phyloP scores from a whole-genome alignment of 2,797 vertebrate genomes.

The Phaenicophaeus curvirostris region DNA sequence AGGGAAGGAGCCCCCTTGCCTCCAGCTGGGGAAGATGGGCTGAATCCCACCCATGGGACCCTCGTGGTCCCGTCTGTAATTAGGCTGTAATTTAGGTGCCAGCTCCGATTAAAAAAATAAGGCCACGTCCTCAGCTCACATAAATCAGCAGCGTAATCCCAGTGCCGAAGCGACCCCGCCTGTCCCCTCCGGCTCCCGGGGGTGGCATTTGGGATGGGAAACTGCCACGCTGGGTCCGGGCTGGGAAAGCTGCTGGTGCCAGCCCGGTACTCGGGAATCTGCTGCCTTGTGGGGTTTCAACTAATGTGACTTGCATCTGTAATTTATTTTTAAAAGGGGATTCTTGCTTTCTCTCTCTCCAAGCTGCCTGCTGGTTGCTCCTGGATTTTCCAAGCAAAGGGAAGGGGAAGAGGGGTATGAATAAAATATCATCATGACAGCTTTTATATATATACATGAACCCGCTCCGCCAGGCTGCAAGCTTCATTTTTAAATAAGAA shows the following conservation, averaged over 20 bases:
- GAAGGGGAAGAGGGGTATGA: slow-evolving; percentile 69
- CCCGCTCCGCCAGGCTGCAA: slow-evolving; percentile 33
- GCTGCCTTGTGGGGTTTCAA: slow-evolving; percentile 2
- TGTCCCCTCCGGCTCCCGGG: background rate
- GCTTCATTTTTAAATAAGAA: slow-evolving; percentile 69
- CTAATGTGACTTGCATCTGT: slow-evolving; percentile 69
- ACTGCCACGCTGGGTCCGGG: background rate
- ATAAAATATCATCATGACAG: slow-evolving; percentile 72
- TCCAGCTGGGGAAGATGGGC: accelerated
- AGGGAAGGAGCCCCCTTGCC: background rate
- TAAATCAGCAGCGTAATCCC: background rate
- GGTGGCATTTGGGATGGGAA: background rate
- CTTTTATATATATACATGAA: slow-evolving; percentile 66
- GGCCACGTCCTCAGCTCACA: background rate
- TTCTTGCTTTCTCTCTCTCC: slow-evolving; percentile 56
- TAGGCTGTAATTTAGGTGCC: slow-evolving; percentile 16
- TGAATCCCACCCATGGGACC: background rate
- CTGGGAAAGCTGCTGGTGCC: background rate
- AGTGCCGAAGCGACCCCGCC: background rate
- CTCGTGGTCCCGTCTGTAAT: background rate
- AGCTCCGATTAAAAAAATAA: background rate
- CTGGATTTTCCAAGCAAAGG: slow-evolving; percentile 70
- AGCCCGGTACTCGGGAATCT: background rate
- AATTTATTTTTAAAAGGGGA: slow-evolving; percentile 69
- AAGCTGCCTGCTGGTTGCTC: slow-evolving; percentile 58